phyloP scores from a whole-genome alignment of 2,888 invertebrate species.

The Drosophila picticornis region DNA sequence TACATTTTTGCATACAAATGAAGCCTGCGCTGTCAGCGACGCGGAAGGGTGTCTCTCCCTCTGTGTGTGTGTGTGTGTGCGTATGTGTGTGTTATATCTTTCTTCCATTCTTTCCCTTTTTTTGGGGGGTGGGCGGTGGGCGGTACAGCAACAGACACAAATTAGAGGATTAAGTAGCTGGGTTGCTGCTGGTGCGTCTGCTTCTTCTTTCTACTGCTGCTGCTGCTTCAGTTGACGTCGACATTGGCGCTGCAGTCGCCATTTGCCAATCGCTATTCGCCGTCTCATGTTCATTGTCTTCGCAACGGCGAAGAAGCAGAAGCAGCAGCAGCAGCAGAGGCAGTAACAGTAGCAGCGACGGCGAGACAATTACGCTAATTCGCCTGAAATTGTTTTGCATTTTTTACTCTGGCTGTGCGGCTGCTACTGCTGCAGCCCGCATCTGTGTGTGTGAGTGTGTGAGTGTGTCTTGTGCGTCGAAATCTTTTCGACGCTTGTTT shows the following conservation, averaged over 20 bases:
- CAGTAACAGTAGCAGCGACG: constrained; percentile 35
- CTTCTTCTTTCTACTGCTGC: constrained; percentile 6
- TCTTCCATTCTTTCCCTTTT: neutral
- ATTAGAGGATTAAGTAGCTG: constrained; percentile 81
- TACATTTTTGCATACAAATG: constrained; percentile 81
- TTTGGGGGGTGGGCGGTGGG: neutral
- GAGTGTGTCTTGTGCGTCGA: constrained; percentile 31
- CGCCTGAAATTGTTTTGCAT: constrained; percentile 81
- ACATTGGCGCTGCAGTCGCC: constrained; percentile 49
- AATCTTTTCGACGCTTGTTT: constrained; percentile 71
- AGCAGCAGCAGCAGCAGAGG: constrained; percentile 18
- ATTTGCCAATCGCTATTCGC: constrained; percentile 42
- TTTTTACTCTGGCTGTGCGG: constrained; percentile 43
- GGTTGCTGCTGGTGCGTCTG: constrained; percentile 43
- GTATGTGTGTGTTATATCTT: constrained; percentile 12
- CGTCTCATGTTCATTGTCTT: constrained; percentile 67
- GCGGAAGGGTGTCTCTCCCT: constrained; percentile 6
- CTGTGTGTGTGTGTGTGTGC: constrained; percentile 14
- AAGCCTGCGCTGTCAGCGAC: constrained; percentile 54
- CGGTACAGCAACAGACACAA: constrained; percentile 56
- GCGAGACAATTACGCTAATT: constrained; percentile 82
- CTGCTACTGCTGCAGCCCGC: constrained; percentile 48
- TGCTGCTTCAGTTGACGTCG: constrained; percentile 41
- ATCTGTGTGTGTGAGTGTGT: constrained; percentile 37
- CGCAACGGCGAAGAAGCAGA: constrained; percentile 33